Evolutionary conservation across 1,140 invertebrate genomes (phyloP).

Genomic region (Camponotus vicinus): DNA sequence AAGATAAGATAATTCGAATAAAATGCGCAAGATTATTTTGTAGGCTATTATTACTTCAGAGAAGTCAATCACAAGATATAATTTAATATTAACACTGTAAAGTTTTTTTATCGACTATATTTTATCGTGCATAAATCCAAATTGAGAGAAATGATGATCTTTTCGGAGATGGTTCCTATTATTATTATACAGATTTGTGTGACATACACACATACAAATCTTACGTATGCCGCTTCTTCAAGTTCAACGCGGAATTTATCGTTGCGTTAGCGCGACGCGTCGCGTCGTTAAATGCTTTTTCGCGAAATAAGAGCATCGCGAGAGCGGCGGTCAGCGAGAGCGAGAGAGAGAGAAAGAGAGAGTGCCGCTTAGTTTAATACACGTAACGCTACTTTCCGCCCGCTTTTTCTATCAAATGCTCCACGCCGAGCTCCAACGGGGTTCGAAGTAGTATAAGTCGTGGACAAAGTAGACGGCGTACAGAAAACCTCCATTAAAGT

Average conservation of each 20-base stretch:
- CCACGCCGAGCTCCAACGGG: slow-evolving; percentile 74
- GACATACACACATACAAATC: slow-evolving; percentile 2
- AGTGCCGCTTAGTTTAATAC: slow-evolving; percentile 83
- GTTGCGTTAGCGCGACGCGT: slow-evolving; percentile 71
- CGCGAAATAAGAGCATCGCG: slow-evolving; percentile 62
- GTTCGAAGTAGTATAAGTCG: slow-evolving; percentile 84
- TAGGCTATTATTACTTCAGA: not conserved
- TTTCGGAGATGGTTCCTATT: slow-evolving; percentile 2
- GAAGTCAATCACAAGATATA: not conserved
- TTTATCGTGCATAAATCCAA: not conserved
- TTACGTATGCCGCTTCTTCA: slow-evolving; percentile 28
- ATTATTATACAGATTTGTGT: not conserved
- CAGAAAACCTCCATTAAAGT: slow-evolving; percentile 87
- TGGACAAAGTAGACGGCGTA: slow-evolving; percentile 86
- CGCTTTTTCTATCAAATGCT: slow-evolving; percentile 83
- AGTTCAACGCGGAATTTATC: slow-evolving; percentile 68
- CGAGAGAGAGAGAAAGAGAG: not conserved
- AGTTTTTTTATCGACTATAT: not conserved
- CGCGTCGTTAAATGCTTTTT: slow-evolving; percentile 63
- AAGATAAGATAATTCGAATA: not conserved
- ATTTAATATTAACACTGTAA: not conserved
- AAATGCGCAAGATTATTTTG: too few relatives aligned
- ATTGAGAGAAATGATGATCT: not conserved
- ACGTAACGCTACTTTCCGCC: slow-evolving; percentile 83
- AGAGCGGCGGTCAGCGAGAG: slow-evolving; percentile 49